Percentiles rank a stretch among this genome's conserved stretches.
phyloP scores from a whole-genome alignment of 2,797 vertebrate genomes.

The Craterocephalus amniculus region DNA sequence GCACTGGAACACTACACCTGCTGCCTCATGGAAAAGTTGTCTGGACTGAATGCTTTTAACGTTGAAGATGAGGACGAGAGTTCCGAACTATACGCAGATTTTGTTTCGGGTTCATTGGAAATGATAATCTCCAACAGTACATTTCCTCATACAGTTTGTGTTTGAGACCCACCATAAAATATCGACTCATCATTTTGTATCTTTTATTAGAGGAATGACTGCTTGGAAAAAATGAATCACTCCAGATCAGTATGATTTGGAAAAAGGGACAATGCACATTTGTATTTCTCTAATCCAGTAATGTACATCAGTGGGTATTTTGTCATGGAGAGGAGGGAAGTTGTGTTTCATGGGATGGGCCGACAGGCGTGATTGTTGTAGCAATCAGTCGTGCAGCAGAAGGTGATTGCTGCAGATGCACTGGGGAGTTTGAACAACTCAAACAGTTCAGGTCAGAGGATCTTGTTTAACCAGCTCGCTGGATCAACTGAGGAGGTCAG shows the following conservation, averaged over 20 bases:
- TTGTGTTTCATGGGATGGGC: slow-evolving; percentile 5
- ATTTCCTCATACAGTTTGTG: too few species aligned
- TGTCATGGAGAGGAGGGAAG: slow-evolving; percentile 37
- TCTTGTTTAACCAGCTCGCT: not conserved
- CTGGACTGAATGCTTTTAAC: too few species aligned
- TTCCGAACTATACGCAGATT: too few species aligned
- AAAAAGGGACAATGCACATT: not conserved
- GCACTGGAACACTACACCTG: not conserved
- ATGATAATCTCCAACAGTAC: too few species aligned
- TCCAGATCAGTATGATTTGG: not conserved
- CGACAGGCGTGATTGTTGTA: not conserved
- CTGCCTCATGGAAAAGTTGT: not conserved
- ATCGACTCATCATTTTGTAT: not conserved
- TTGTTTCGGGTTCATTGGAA: too few species aligned
- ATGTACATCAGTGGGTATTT: slow-evolving; percentile 1
- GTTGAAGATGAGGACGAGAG: too few species aligned
- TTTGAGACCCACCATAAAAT: not conserved
- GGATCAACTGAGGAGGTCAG: not conserved
- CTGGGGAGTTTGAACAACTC: not conserved
- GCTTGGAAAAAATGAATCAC: not conserved
- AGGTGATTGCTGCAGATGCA: slow-evolving; percentile 5
- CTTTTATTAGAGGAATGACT: not conserved
- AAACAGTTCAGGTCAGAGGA: not conserved
- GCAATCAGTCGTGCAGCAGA: not conserved
- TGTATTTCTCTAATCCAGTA: not conserved